Evolutionary conservation across 2,113 vertebrate genomes (phyloP), one percentile per base, ranked within the genome.

Genomic region (Willisornis vidua): DNA sequence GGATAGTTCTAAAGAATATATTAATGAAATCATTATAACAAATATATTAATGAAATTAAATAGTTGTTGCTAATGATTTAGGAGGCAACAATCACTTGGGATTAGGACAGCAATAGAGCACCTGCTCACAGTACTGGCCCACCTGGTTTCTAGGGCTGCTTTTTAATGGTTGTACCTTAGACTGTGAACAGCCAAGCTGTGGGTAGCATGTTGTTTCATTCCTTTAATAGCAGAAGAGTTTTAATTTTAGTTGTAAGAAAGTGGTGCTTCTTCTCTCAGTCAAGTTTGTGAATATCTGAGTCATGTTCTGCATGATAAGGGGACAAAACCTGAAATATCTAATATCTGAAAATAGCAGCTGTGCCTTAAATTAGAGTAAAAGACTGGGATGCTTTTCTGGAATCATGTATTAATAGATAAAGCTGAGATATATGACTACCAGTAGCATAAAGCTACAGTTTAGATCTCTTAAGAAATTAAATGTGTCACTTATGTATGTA

Each of bases 331-430:
- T 39, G 18, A 91, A 82, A 26, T 79, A 73, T 17, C 55, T 87
- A 75, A 45, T 66, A 35, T 22, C 49, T 83, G 71, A 93, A 96
- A 96, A 96, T 89, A 91, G 81, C 66, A 89, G 28, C n/a, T 3
- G 3, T 94, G 41, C 35, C 81, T 93, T 83, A 85, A 89, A 76
- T 85, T 91, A 94, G 39, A 63, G 49, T 26, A 41, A 74, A 90
- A 90, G 59, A 29, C 20, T 76, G 58, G 31, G 52, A 46, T 66
- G 77, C 46, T 93, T 62, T 89, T 87, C 41, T 91, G 37, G 48
- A 85, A 87, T 33, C 18, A 58, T 43, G 6, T 85, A 79, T 93
- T 91, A 83, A 91, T 94, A 91, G 67, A 72, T 66, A 79, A 81
- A 87, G 17, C 66, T 89, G 80, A 75, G 54, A 85, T 63, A 71